Base-by-base conservation (phyloP, 2,888 invertebrate species). In the Pollenia griseotomentosa region DNA sequence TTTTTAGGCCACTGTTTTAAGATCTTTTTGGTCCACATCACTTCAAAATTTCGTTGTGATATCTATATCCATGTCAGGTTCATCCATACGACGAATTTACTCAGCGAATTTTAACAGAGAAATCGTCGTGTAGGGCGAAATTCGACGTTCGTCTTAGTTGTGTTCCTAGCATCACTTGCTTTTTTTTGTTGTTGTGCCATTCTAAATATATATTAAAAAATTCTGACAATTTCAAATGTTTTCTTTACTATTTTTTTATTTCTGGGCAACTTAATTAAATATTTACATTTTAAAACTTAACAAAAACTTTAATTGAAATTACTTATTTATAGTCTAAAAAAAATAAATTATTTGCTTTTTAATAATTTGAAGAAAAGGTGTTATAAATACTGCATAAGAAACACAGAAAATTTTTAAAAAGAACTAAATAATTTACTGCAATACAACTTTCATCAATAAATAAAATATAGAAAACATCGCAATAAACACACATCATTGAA, bases 361-460 rank as follows among this genome's bases (percentile, higher is more conserved):
- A 9, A 42, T 59, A 57, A 71, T 65, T 57, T 55, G 42, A 65
- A 44, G 33, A 65, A 82, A 75, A 85, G 61, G 86, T 88, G 74
- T 88, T 85, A 87, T 85, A 88, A 88, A 89, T 89, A 90, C 88
- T 88, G 88, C 73, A 89, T 84, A 75, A 88, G 87, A 88, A 87
- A 74, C 55, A 73, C 66, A 70, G 48, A 16, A 19, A 11, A 74
- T 66, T 5, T 42, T 61, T 44, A 70, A 57, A 74, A 12, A 61
- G 42, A 51, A 42, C 44, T 46, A 79, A 79, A 83, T 81, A 77
- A 81, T 70, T 81, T 74, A 78, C 78, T 59, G 77, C 16, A 61
- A 77, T 63, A 33, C 4, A 33, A 33, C 5, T 55, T 57, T 16
- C 55, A 66, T 63, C 16, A 40, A 53, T 16, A 57, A 75, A 10